Base-by-base conservation (phyloP, 2,888 invertebrate species). In the Drosophila prostipennis region DNA sequence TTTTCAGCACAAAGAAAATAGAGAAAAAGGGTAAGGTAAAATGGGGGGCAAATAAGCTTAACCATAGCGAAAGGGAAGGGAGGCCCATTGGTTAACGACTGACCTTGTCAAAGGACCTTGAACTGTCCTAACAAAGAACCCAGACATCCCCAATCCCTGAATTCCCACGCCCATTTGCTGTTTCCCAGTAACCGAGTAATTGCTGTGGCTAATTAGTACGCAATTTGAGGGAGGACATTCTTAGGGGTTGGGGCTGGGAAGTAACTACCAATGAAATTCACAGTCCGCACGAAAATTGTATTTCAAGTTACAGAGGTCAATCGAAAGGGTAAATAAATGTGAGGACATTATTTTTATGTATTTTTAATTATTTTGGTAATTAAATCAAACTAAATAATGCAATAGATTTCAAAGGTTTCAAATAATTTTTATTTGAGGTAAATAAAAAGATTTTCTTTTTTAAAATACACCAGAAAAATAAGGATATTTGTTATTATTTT, bases 81-180 rank as follows among this genome's bases (percentile, higher is more conserved):
- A 11, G 45, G 26, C 19, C 49, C 34, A 72, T 70, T 64, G 70
- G 54, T 63, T 53, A 23, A 7, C 32, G 45, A 34, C 51, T 46
- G 60, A 79, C 78, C 83, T 81, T 79, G 79, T 55, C 39, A 36
- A 49, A 48, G 36, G 64, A 86, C 84, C 80, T 81, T 87, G 87
- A 84, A 79, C 69, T 64, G 46, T 34, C 42, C 39, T 40, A 10
- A 61, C 34, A 64, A 37, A 51, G 45, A 26, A 39, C 13, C 67
- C 49, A 53, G 53, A 34, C 55, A 48, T 23, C 23, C 42, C 48
- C 36, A 36, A n/a, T 36, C 10, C 34, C 10, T 11, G 16, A 26
- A 36, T 14, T 14, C 29, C 46, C 65, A 40, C 88, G 78, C 83
- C 83, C 49, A 43, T 74, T 72, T 72, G 79, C 49, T 79, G 82